Conservation (phyloP, 2,113 vertebrate species). For the Eubucco bourcierii region DNA sequence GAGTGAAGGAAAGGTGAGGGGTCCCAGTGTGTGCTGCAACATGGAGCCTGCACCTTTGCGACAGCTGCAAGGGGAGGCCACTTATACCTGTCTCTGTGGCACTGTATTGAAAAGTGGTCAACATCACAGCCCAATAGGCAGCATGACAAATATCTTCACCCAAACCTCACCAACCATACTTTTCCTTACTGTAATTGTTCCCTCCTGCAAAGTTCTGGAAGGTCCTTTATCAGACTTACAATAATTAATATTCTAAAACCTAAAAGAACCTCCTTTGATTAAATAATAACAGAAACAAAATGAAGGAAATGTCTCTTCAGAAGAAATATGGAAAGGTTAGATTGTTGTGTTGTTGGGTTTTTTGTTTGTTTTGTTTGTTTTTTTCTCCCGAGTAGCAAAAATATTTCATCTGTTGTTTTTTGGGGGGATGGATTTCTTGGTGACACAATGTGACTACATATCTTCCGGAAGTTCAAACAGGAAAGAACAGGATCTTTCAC, state of each 20-base stretch:
- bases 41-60: background rate
- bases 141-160: background rate
- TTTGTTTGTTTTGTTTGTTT: background rate
- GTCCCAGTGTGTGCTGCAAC: fast-evolving
- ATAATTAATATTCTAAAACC: background rate
- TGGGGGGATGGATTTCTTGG: fast-evolving
- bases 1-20: background rate
- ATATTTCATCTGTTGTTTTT: background rate
- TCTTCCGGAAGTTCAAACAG: background rate
- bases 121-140: too few relatives aligned
- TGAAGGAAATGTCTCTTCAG: background rate
- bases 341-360: too few relatives aligned
- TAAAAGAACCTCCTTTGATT: background rate
- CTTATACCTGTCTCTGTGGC: fast-evolving
- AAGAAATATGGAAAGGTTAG: background rate
- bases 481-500: background rate
- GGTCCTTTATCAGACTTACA: background rate
- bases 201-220: background rate
- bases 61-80: background rate
- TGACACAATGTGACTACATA: background rate
- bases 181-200: background rate
- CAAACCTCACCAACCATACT: background rate
- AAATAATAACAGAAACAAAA: background rate
- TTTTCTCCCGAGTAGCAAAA: background rate
- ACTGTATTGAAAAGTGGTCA: background rate